Evolutionary conservation across 2,113 vertebrate genomes (phyloP).

Genomic region (Ranitomeya imitator): DNA sequence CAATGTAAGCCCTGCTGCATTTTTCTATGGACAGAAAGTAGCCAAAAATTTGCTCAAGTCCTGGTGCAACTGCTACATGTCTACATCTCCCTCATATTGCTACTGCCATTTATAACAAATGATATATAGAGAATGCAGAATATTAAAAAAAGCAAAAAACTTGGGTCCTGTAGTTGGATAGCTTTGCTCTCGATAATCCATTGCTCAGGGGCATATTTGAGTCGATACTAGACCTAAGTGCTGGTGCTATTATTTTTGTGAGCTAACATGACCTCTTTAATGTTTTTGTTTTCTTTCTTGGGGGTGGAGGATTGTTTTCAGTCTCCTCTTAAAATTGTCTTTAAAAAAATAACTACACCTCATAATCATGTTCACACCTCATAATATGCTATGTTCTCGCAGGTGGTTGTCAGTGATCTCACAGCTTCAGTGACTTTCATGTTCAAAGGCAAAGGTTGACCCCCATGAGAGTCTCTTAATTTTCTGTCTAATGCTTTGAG

Average conservation of each 20-base stretch:
- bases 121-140: neutral
- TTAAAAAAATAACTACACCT: constrained; percentile 15
- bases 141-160: neutral
- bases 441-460: constrained; percentile 51
- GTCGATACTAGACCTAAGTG: neutral
- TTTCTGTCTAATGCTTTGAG: constrained; percentile 44
- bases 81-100: neutral
- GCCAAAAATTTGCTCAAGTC: neutral
- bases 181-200: neutral
- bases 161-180: neutral
- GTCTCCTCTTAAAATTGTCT: neutral
- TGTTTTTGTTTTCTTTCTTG: neutral
- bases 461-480: constrained; percentile 40
- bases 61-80: neutral
- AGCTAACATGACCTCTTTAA: neutral
- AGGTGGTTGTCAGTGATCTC: constrained; percentile 49
- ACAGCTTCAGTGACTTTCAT: constrained; percentile 48
- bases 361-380: constrained; percentile 46
- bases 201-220: neutral
- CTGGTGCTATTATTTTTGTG: neutral
- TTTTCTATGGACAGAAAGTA: neutral
- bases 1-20: neutral
- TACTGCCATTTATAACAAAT: neutral
- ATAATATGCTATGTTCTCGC: constrained; percentile 33
- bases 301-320: neutral